These are phyloP conservation scores for Mactra quadrangularis DNA, from an alignment of 1,140 invertebrate genomes.

Conservation along the genomic window DNA sequence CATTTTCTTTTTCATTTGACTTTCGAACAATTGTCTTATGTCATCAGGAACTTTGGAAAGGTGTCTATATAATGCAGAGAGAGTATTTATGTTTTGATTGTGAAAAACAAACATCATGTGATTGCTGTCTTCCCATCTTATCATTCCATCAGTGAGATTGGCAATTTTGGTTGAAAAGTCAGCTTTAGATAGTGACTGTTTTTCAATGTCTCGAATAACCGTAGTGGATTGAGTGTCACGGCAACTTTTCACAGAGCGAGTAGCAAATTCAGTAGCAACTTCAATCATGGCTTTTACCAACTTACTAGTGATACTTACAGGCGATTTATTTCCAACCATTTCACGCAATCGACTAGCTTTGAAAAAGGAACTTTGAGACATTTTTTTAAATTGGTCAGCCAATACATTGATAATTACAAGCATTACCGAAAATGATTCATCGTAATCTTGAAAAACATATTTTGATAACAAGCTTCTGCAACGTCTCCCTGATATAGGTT, in stretches of 20 bases:
- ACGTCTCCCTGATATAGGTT: constrained; percentile 27
- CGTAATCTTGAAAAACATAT: constrained; percentile 29
- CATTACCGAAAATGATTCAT: constrained; percentile 62
- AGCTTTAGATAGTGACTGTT: neutral
- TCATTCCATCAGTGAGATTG: constrained; percentile 38
- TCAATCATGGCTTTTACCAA: constrained; percentile 48
- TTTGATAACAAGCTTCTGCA: constrained; percentile 57
- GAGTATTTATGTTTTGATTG: constrained; percentile 60
- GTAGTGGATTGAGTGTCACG: neutral
- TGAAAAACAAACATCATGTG: constrained; percentile 64
- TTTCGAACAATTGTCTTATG: constrained; percentile 61
- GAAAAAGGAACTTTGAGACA: constrained; percentile 62
- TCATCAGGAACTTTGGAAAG: constrained; percentile 35
- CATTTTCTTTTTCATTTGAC: constrained; percentile 56
- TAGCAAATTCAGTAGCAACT: constrained; percentile 58
- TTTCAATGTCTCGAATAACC: neutral
- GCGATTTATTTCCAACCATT: constrained; percentile 36
- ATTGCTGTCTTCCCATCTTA: constrained; percentile 65
- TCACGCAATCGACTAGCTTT: constrained; percentile 17
- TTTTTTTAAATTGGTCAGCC: constrained; percentile 63
- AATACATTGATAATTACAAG: constrained; percentile 52
- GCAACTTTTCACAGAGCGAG: constrained; percentile 56
- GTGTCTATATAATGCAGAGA: constrained; percentile 63
- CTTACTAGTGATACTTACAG: constrained; percentile 6
- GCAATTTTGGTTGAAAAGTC: neutral